A percentile compares a stretch with the other conserved stretches of the same genome.
These are phyloP conservation scores for Pantherophis guttatus DNA, from an alignment of 2,113 vertebrate species.

Conservation along the genomic window DNA sequence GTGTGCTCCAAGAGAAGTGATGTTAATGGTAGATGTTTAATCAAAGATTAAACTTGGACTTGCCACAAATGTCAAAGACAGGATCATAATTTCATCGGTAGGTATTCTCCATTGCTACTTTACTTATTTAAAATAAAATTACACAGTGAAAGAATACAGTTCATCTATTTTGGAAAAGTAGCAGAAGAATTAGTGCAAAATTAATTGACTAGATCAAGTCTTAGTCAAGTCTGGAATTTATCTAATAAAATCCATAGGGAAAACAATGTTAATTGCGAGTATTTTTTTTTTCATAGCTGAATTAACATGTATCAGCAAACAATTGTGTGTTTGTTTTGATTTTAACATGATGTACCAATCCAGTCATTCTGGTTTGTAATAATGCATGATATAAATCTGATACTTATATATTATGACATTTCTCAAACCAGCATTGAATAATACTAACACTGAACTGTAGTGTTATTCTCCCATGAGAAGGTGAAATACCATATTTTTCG, in stretches of 20 bases:
- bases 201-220: background rate
- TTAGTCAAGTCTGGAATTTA: background rate
- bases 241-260: background rate
- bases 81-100: background rate
- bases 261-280: background rate
- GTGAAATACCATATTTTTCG: slow-evolving; percentile 5
- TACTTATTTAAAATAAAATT: background rate
- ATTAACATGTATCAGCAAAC: background rate
- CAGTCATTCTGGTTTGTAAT: background rate
- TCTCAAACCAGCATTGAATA: background rate
- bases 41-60: background rate
- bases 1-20: background rate
- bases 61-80: background rate
- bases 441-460: background rate
- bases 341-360: background rate
- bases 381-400: background rate
- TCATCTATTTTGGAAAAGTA: background rate
- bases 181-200: background rate
- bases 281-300: background rate
- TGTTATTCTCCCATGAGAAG: slow-evolving; percentile 41
- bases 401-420: background rate
- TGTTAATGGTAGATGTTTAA: background rate
- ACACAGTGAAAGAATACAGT: background rate
- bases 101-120: background rate
- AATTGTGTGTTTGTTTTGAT: background rate